A percentile compares a stretch with the other conserved stretches of the same genome.
Conservation (phyloP, 2,113 vertebrate genomes). For the Tetrax tetrax region DNA sequence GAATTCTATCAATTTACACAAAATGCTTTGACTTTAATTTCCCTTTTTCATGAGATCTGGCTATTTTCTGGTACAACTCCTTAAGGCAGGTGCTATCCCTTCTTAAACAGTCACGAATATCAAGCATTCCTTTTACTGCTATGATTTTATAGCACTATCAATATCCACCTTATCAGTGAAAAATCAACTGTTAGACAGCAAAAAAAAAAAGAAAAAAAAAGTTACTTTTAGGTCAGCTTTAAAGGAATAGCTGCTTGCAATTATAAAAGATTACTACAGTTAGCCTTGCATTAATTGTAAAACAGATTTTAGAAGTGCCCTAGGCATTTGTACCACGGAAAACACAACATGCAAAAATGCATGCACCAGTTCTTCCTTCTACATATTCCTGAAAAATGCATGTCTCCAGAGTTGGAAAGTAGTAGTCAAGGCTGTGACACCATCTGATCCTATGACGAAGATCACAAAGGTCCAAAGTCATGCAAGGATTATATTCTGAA, state of each 20-base stretch:
- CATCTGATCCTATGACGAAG: background rate
- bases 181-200: background rate
- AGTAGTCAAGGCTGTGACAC: background rate
- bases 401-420: background rate
- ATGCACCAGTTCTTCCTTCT: background rate
- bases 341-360: background rate
- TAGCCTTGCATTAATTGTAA: background rate
- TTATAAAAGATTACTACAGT: background rate
- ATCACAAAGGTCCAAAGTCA: background rate
- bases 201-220: background rate
- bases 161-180: background rate
- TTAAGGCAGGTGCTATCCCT: background rate
- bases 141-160: background rate
- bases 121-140: background rate
- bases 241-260: background rate
- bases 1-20: background rate
- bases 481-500: background rate
- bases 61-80: background rate
- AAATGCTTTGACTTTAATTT: background rate
- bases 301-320: background rate
- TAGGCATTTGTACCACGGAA: background rate
- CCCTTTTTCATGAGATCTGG: background rate
- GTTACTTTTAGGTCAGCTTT: background rate
- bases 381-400: background rate
- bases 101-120: background rate